These are phyloP conservation scores for Enteromius radiatus DNA, from an alignment of 2,797 vertebrate species.

Conservation along the genomic window DNA sequence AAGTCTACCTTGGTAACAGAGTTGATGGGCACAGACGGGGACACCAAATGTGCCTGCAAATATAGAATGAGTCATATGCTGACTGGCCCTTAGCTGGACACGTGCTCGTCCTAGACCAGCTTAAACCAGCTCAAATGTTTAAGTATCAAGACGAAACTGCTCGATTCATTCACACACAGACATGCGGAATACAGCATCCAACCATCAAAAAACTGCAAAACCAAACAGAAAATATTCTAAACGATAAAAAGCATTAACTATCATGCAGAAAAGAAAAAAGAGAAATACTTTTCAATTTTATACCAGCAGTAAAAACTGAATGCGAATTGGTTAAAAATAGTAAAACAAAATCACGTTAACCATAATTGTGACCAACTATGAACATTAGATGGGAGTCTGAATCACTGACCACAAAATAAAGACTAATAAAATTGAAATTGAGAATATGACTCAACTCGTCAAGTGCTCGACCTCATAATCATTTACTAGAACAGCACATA, in stretches of 20 bases:
- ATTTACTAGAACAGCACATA: neutral
- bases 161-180: neutral
- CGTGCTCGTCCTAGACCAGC: too few species aligned
- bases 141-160: neutral
- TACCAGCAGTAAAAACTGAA: neutral
- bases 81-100: too few species aligned
- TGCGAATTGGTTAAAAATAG: neutral
- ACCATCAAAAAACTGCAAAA: neutral
- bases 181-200: neutral
- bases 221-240: neutral
- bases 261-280: too few species aligned
- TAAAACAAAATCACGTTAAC: neutral
- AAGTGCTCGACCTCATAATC: neutral
- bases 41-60: too few species aligned
- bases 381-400: neutral
- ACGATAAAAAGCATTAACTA: neutral
- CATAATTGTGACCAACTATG: neutral
- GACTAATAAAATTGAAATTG: neutral
- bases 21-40: too few species aligned
- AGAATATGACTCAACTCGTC: neutral
- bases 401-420: neutral
- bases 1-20: too few species aligned
- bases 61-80: too few species aligned
- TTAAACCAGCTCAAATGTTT: neutral
- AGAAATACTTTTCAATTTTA: neutral